Evolutionary conservation across 2,797 vertebrate species (phyloP).

Genomic region (Botia almorhae): DNA sequence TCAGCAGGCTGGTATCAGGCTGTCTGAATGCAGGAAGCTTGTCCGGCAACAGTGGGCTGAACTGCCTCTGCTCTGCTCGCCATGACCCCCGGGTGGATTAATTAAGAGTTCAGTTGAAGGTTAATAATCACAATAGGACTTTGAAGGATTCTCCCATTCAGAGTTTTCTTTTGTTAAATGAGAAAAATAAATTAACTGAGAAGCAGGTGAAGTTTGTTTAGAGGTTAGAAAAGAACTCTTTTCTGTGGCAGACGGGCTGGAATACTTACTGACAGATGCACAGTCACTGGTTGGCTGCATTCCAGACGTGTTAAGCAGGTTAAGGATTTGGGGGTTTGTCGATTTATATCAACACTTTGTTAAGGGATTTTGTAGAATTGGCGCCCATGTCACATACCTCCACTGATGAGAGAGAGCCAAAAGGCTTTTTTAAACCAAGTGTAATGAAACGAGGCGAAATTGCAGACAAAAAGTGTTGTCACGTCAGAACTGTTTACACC

Average conservation of each 20-base stretch:
- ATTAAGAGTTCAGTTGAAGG: slow-evolving; percentile 77
- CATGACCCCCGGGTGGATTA: slow-evolving; percentile 73
- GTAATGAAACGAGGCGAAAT: neutral
- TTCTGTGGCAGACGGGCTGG: slow-evolving; percentile 23
- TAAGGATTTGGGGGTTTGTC: slow-evolving; percentile 1
- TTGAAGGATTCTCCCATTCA: slow-evolving; percentile 66
- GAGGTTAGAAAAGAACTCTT: slow-evolving; percentile 12
- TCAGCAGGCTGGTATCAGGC: slow-evolving; percentile 64
- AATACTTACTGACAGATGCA: slow-evolving; percentile 24
- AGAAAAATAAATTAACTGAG: slow-evolving; percentile 40
- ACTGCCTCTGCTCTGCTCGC: slow-evolving; percentile 57
- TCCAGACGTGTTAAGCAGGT: neutral
- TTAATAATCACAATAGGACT: slow-evolving; percentile 80
- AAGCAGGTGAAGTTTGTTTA: slow-evolving; percentile 49
- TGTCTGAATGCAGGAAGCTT: slow-evolving; percentile 65
- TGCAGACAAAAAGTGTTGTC: neutral
- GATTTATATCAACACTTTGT: neutral
- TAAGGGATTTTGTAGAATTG: neutral
- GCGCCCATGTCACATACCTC: neutral
- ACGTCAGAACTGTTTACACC: too few species aligned
- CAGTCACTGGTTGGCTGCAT: slow-evolving; percentile 26
- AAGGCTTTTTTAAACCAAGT: neutral
- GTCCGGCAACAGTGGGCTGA: slow-evolving; percentile 63
- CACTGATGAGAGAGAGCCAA: neutral
- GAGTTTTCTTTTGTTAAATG: slow-evolving; percentile 65